Base-by-base conservation (phyloP, 1,140 invertebrate genomes). In the Cyclina sinensis region DNA sequence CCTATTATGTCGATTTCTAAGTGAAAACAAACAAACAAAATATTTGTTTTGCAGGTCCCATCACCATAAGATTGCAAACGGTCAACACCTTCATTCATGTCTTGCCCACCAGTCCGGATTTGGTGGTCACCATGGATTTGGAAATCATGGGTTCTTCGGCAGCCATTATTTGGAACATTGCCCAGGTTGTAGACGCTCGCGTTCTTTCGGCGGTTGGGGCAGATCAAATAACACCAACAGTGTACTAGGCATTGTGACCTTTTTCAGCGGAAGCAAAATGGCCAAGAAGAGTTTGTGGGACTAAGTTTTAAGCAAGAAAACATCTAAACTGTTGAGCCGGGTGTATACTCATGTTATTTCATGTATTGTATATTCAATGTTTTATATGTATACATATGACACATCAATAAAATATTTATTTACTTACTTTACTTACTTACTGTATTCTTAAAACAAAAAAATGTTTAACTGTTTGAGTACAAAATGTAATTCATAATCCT, bases 251-350 rank as follows among this genome's bases (percentile, higher is more conserved):
- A 11, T 78, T 0, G 5, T 54, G 12, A 57, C 74, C 7, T 35
- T 78, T 14, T 78, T 78, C 27, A 24, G 11, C 3, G 74, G 74
- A 4, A 27, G 43, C 1, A 46, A 48, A 27, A 5, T 74, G 11
- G 74, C 74, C 16, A 54, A 46, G 74, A 78, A 78, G 32, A 78
- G 74, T n/a, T 78, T 78, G 27, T 78, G 74, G 74, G 74, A 37
- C 21, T 70, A 11, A 70, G 0, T 37, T 14, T 27, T 18, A 18
- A 54, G 3, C 3, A 54, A 54, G 16, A 16, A 46, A 7, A 46
- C 43, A 7, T 46, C 16, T 46, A 16, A 46, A 46, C 7, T 46
- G 43, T 9, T n/a, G n/a, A n/a, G n/a, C n/a, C n/a, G n/a, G n/a
- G n/a, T n/a, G n/a, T n/a, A n/a, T n/a, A n/a, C n/a, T n/a, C n/a